Percentiles rank a stretch among this genome's conserved stretches.
phyloP scores from a whole-genome alignment of 1,140 invertebrate genomes.

The Antheraea mylitta region DNA sequence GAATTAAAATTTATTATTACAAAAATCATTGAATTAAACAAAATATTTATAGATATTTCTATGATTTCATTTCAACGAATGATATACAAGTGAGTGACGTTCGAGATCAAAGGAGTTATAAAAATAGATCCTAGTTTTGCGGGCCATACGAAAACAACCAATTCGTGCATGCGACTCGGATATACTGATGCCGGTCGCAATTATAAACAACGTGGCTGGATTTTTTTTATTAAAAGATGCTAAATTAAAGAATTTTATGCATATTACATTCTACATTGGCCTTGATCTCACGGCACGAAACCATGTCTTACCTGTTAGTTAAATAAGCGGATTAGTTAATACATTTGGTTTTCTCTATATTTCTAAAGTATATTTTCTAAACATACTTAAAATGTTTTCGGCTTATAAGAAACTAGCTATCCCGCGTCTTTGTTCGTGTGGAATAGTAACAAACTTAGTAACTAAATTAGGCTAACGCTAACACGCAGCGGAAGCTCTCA shows the following conservation, averaged over 20 bases:
- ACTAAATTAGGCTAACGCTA: too few species aligned
- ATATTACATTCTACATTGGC: not conserved
- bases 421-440: too few species aligned
- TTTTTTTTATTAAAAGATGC: not conserved
- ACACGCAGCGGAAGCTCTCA: too few species aligned
- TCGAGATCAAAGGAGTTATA: not conserved
- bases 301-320: not conserved
- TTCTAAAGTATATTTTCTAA: not conserved
- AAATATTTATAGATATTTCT: not conserved
- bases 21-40: not conserved
- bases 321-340: not conserved
- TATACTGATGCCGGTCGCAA: not conserved
- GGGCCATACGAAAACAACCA: not conserved
- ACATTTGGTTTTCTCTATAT: not conserved
- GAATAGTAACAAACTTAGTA: too few species aligned
- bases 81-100: not conserved
- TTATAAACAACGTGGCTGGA: not conserved
- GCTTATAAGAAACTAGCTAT: too few species aligned
- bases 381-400: too few species aligned
- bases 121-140: not conserved
- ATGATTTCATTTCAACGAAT: not conserved
- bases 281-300: not conserved
- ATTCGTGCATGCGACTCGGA: not conserved
- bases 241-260: not conserved
- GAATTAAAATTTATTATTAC: too few species aligned